Conservation (phyloP, 2,113 vertebrate species). For the Arvicanthis niloticus region DNA sequence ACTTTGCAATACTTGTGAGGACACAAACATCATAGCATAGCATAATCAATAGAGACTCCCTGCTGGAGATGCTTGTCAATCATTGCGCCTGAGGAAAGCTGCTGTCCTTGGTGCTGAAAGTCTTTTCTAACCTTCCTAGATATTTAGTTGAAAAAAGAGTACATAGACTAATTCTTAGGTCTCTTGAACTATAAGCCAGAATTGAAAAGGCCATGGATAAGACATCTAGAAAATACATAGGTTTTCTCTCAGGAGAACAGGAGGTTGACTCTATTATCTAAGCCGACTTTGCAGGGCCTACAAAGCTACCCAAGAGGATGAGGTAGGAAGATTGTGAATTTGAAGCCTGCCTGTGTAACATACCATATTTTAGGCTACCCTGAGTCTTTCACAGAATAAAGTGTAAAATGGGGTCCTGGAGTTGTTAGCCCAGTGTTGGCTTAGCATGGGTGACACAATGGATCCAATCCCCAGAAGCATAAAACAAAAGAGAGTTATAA, state of each 20-base stretch:
- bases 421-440: background rate
- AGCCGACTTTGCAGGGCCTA: background rate
- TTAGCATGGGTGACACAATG: background rate
- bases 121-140: background rate
- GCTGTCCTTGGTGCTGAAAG: background rate
- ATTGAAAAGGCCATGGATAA: background rate
- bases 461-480: background rate
- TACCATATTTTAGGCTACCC: background rate
- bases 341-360: background rate
- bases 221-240: background rate
- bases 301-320: background rate
- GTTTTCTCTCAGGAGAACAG: background rate
- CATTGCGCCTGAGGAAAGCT: background rate
- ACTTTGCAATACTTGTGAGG: background rate
- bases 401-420: background rate
- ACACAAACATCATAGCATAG: background rate
- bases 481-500: background rate
- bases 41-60: background rate
- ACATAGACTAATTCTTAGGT: background rate
- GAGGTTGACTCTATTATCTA: background rate
- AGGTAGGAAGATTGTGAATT: background rate
- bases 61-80: background rate
- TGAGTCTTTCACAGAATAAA: background rate
- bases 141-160: background rate
- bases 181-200: background rate